These are phyloP conservation scores for Rhynchophorus ferrugineus DNA, from an alignment of 1,140 invertebrate species.

Conservation along the genomic window DNA sequence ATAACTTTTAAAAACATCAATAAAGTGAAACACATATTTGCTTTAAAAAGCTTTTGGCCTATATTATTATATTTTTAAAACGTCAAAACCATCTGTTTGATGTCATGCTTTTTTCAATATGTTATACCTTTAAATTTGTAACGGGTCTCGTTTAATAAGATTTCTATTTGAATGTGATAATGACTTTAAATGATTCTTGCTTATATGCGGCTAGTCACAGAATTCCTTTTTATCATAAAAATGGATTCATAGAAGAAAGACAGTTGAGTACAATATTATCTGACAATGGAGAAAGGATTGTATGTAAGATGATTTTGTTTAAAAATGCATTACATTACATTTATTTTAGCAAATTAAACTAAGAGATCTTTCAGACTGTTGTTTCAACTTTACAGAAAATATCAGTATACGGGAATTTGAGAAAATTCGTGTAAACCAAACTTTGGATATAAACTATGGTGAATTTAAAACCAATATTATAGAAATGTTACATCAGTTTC, in stretches of 20 bases:
- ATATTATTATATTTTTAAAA: too few species aligned
- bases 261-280: not conserved
- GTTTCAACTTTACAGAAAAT: slow-evolving; percentile 22
- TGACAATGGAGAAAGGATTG: not conserved
- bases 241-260: not conserved
- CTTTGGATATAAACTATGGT: slow-evolving; percentile 22
- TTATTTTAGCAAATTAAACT: slow-evolving; percentile 26
- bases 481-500: slow-evolving; percentile 23
- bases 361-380: slow-evolving; percentile 18
- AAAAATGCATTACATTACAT: not conserved
- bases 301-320: not conserved
- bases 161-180: too few species aligned
- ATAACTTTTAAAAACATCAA: too few species aligned
- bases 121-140: too few species aligned
- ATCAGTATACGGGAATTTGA: slow-evolving; percentile 22
- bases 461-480: slow-evolving; percentile 26
- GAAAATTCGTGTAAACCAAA: slow-evolving; percentile 19
- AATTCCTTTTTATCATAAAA: too few species aligned
- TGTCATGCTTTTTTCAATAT: too few species aligned
- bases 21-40: too few species aligned
- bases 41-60: too few species aligned
- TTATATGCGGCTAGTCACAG: too few species aligned
- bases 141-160: too few species aligned
- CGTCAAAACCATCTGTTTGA: too few species aligned
- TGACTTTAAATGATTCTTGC: too few species aligned